Evolutionary conservation across 2,113 vertebrate genomes (phyloP).

Genomic region (Paradoxurus hermaphroditus): DNA sequence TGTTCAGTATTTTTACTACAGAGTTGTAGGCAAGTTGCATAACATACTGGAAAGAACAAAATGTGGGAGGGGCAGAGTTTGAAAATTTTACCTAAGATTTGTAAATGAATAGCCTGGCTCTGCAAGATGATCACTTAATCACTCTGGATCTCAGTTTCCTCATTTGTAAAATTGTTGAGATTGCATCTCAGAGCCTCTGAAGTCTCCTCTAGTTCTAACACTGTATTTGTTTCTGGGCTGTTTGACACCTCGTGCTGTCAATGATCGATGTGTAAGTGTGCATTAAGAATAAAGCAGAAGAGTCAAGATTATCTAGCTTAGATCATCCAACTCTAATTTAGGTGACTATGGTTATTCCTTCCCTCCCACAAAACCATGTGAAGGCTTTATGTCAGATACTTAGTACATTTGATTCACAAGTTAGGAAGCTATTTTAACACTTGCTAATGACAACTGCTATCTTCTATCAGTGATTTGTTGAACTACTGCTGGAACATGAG

Average conservation of each 20-base stretch:
- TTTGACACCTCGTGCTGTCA: not conserved
- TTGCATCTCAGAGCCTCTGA: not conserved
- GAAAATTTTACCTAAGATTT: not conserved
- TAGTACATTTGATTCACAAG: not conserved
- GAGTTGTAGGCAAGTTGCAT: not conserved
- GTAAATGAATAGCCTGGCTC: too few species aligned
- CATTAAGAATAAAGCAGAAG: not conserved
- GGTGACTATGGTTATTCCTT: not conserved
- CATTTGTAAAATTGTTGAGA: not conserved
- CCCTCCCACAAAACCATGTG: not conserved
- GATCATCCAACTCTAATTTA: not conserved
- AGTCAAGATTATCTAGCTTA: not conserved
- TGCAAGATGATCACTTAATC: not conserved
- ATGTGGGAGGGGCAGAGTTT: not conserved
- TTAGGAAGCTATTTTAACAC: not conserved
- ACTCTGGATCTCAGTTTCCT: not conserved
- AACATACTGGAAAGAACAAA: not conserved
- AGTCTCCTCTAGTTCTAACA: not conserved
- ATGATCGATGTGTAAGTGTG: not conserved
- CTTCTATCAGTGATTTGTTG: not conserved
- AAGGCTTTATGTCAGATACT: not conserved
- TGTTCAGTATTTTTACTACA: not conserved
- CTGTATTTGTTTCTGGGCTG: not conserved
- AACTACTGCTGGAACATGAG: not conserved
- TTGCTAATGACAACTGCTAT: not conserved